phyloP scores from a whole-genome alignment of 2,888 invertebrate genomes.

The Andrena fulva region DNA sequence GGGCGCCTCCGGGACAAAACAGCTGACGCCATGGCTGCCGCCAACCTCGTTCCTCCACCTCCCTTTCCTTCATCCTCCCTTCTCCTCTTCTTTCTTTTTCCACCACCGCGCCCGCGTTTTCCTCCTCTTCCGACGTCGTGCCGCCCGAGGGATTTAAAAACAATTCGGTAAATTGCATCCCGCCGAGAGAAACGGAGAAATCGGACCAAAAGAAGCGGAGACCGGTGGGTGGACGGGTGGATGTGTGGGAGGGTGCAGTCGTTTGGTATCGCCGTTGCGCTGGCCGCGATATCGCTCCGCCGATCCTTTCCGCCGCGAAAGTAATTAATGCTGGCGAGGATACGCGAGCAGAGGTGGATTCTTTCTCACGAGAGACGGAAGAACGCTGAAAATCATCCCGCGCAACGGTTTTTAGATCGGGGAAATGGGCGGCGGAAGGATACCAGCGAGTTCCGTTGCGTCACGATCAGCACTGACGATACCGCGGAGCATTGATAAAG shows the following conservation, averaged over 20 bases:
- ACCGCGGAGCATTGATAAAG: slow-evolving; percentile 61
- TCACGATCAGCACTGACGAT: slow-evolving; percentile 58
- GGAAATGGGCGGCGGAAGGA: slow-evolving; percentile 42
- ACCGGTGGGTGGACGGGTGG: neutral
- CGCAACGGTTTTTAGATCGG: slow-evolving; percentile 61
- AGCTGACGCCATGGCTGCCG: slow-evolving; percentile 83
- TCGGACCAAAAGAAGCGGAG: slow-evolving; percentile 45
- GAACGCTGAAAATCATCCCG: slow-evolving; percentile 52
- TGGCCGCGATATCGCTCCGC: slow-evolving; percentile 52
- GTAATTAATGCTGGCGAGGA: slow-evolving; percentile 67
- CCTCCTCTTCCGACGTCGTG: slow-evolving; percentile 56
- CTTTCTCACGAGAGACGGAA: slow-evolving; percentile 30
- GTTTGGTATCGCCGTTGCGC: slow-evolving; percentile 47
- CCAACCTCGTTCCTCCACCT: slow-evolving; percentile 69
- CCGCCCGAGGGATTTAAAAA: slow-evolving; percentile 82
- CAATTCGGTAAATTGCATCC: slow-evolving; percentile 83
- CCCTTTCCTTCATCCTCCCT: slow-evolving; percentile 58
- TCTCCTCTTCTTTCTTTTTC: slow-evolving; percentile 60
- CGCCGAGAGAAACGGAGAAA: slow-evolving; percentile 65
- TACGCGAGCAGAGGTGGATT: slow-evolving; percentile 44
- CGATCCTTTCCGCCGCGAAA: slow-evolving; percentile 58
- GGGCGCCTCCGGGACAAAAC: slow-evolving; percentile 80
- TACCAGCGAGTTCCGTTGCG: slow-evolving; percentile 50
- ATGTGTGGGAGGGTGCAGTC: slow-evolving; percentile 2
- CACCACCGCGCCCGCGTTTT: slow-evolving; percentile 33